Percentiles rank a stretch among this genome's conserved stretches.
Conservation (phyloP, 1,140 invertebrate species). For the Panagrolaimus sp. region DNA sequence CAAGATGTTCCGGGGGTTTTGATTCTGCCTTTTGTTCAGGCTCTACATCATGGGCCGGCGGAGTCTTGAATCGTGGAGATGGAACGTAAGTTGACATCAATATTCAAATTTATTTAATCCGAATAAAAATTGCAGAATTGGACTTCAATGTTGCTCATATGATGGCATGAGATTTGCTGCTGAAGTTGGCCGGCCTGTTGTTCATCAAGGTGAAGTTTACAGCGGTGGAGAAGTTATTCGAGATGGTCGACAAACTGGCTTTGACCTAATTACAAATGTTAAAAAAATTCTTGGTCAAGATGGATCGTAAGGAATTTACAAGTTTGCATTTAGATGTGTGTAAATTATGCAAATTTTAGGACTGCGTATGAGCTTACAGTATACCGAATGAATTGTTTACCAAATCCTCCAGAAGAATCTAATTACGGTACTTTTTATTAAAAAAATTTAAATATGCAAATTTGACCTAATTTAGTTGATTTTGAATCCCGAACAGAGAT, state of each 20-base stretch:
- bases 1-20: conserved; percentile 34
- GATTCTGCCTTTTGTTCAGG: conserved; percentile 27
- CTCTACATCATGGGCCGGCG: conserved; percentile 45
- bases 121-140: conserved; percentile 21
- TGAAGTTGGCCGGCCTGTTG: conserved; percentile 45
- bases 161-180: conserved; percentile 47
- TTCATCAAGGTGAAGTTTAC: conserved; percentile 47
- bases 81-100: conserved; percentile 25
- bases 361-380: conserved; percentile 44
- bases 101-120: not conserved
- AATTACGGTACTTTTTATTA: conserved; percentile 36
- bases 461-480: conserved; percentile 23
- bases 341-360: conserved; percentile 21
- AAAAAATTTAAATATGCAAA: conserved; percentile 4
- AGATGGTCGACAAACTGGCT: conserved; percentile 49
- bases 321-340: not conserved
- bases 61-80: conserved; percentile 27
- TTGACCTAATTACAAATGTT: conserved; percentile 49
- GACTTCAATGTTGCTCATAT: conserved; percentile 47
- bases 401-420: conserved; percentile 40
- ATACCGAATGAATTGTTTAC: conserved; percentile 49
- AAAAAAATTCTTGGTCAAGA: conserved; percentile 31
- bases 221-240: conserved; percentile 48
- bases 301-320: conserved; percentile 2
- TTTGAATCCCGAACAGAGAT: conserved; percentile 40